Evolutionary conservation across 1,140 invertebrate genomes (phyloP).

Genomic region (Mamestra configurata): DNA sequence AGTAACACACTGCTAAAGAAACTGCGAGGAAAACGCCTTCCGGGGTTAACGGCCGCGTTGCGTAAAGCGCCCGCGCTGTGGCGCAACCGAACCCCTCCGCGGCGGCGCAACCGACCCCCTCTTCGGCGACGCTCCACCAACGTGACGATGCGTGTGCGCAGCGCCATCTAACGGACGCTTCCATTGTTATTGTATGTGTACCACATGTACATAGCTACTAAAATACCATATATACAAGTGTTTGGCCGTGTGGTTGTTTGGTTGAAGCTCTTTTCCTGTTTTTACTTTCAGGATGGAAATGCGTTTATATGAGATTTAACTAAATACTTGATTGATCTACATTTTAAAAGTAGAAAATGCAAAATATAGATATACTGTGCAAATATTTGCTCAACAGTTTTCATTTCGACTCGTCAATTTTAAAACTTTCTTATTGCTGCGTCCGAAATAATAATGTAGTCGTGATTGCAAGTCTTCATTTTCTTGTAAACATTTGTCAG

Average conservation of each 20-base stretch:
- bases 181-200: constrained; percentile 1
- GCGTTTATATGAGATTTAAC: background rate
- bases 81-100: constrained; percentile 70
- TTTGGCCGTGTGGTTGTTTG: background rate
- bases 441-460: constrained; percentile 11
- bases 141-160: constrained; percentile 47
- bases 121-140: constrained; percentile 40
- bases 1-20: constrained; percentile 86
- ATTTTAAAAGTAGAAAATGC: background rate
- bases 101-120: constrained; percentile 71
- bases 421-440: constrained; percentile 16
- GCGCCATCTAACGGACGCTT: constrained; percentile 62
- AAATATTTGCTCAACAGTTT: background rate
- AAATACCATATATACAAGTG: constrained; percentile 8
- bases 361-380: background rate
- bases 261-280: background rate
- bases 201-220: background rate
- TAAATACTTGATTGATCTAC: background rate
- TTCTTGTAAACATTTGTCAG: constrained; percentile 24
- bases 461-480: background rate
- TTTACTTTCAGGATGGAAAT: background rate
- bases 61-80: constrained; percentile 78
- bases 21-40: constrained; percentile 86
- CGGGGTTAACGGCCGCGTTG: constrained; percentile 86
- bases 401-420: constrained; percentile 17